These are phyloP conservation scores for Dendropsophus ebraccatus DNA, from an alignment of 2,113 vertebrate genomes.

Conservation along the genomic window DNA sequence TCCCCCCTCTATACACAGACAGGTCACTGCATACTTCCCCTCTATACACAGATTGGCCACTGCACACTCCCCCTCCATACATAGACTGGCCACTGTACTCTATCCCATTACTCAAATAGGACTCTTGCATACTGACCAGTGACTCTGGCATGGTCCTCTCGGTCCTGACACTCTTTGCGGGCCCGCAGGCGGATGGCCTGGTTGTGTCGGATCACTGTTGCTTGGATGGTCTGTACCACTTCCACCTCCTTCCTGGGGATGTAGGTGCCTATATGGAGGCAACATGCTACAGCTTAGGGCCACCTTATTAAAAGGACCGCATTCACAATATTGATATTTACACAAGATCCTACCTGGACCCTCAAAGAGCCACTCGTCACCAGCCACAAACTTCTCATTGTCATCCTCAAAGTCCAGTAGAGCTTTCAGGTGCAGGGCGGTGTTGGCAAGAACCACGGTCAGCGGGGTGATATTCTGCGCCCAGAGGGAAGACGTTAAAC, in stretches of 20 bases:
- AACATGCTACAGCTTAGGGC: background rate
- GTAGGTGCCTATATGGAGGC: conserved; percentile 78
- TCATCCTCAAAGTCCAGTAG: conserved; percentile 82
- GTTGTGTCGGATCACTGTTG: conserved; percentile 84
- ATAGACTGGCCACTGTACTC: no score
- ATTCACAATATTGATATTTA: background rate
- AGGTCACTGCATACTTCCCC: no score
- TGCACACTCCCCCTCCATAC: no score
- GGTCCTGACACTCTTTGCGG: conserved; percentile 83
- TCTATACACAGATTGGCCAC: no score
- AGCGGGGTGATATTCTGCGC: conserved; percentile 79
- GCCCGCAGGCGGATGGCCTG: conserved; percentile 87
- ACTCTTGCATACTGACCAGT: conserved; percentile 69
- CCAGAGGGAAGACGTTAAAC: background rate
- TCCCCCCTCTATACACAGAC: no score
- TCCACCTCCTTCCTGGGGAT: conserved; percentile 87
- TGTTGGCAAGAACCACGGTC: conserved; percentile 88
- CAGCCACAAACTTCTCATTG: conserved; percentile 75
- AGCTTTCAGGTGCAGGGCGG: conserved; percentile 85
- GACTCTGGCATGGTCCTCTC: conserved; percentile 76
- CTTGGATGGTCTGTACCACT: conserved; percentile 83
- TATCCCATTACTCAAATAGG: background rate
- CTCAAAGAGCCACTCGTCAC: conserved; percentile 92
- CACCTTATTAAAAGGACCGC: background rate
- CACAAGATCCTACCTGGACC: conserved; percentile 77